phyloP scores from a whole-genome alignment of 2,113 vertebrate genomes.

The Ivindomyrus marchei region DNA sequence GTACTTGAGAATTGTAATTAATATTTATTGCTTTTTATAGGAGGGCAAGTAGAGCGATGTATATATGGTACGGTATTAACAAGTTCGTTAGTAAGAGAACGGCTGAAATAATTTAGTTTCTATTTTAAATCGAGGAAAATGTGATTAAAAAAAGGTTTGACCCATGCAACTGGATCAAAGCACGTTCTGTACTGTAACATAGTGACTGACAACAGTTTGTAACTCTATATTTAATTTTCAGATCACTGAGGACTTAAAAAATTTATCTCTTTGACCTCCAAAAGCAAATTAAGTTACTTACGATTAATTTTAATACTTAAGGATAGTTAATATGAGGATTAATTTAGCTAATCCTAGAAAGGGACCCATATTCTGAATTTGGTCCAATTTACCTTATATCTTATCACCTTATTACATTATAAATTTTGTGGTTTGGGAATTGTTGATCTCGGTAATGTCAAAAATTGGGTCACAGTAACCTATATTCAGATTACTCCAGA shows the following conservation, averaged over 20 bases:
- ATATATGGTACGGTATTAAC: background rate
- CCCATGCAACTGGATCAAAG: background rate
- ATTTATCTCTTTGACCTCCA: slow-evolving; percentile 13
- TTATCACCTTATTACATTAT: background rate
- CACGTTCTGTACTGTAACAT: background rate
- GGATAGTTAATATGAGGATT: slow-evolving; percentile 7
- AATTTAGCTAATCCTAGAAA: slow-evolving; percentile 17
- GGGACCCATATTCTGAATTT: slow-evolving; percentile 7
- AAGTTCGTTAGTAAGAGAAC: background rate
- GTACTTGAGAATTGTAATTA: background rate
- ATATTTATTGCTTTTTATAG: background rate
- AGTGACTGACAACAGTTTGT: background rate
- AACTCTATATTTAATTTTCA: slow-evolving; percentile 11
- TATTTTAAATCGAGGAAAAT: background rate
- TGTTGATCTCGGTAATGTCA: slow-evolving; percentile 9
- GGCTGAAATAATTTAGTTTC: background rate
- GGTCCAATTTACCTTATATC: slow-evolving; percentile 10
- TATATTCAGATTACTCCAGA: background rate
- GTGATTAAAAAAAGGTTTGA: background rate
- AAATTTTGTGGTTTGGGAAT: slow-evolving; percentile 2
- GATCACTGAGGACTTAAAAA: background rate
- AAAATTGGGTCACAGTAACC: slow-evolving; percentile 5
- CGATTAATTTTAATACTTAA: slow-evolving; percentile 15
- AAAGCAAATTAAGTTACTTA: slow-evolving; percentile 12
- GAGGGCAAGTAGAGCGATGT: background rate